Base-by-base conservation (phyloP, 2,113 vertebrate genomes). In the Dermatemys mawii region DNA sequence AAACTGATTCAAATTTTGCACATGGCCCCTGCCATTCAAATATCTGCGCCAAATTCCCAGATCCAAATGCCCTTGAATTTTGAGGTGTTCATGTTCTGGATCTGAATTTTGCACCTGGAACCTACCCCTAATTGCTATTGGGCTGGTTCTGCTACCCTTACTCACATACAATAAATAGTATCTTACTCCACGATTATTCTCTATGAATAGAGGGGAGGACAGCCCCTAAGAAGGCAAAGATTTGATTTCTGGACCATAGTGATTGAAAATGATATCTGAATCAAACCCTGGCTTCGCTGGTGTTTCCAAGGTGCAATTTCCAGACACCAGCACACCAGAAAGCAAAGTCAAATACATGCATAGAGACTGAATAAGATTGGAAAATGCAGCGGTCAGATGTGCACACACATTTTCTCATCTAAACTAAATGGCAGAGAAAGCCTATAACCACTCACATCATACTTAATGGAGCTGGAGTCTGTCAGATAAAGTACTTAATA, bases 371-470 rank as follows among this genome's bases (percentile, higher is more conserved):
- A 76, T 14, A 54, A 24, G 76, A 46, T 8, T 6, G 26, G 29
- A 9, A 4, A 51, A 80, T 46, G 24, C 73, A 24, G 22, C 7
- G 3, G 46, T 46, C 46, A 46, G 46, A 46, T 46, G 46, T 46
- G 46, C 57, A 67, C 9, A 81, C 57, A 67, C 9, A 81, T 26
- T 8, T 91, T 95, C 27, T 11, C 4, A 54, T 38, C 0, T 0
- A 26, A 19, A 48, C 41, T 75, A 54, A 83, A 75, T 84, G 60
- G 48, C 0, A 0, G 21, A 75, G 29, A 41, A 73, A 11, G 73
- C 41, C 24, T 67, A 60, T 79, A 55, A 51, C 5, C 5, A 16
- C 11, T 51, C 54, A 75, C 67, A 1, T 44, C 10, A 2, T 16
- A 21, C 13, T 85, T 70, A 51, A 5, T 16, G 50, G 2, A 2